These are phyloP conservation scores for Timema cristinae DNA, from an alignment of 2,888 invertebrate species.

Conservation along the genomic window DNA sequence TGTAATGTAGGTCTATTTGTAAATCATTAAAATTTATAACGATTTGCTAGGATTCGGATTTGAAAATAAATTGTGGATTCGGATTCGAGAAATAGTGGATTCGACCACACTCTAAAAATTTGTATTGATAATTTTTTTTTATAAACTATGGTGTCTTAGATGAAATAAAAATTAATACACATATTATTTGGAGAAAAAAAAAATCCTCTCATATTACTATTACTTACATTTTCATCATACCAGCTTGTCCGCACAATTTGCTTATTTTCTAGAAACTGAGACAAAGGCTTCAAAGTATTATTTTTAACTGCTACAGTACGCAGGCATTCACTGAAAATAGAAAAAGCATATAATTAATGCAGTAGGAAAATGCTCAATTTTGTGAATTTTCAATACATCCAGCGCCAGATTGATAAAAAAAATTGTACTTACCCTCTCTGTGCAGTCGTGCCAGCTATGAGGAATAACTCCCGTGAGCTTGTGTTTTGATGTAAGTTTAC, in stretches of 20 bases:
- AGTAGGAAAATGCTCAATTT: not conserved
- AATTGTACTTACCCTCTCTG: constrained; percentile 52
- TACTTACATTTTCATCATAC: constrained; percentile 58
- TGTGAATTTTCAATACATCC: not conserved
- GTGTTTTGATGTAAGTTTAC: constrained; percentile 54
- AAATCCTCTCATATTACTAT: no score
- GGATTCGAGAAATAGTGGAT: no score
- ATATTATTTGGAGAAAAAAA: no score
- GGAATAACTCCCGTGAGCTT: constrained; percentile 48
- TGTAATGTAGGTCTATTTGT: no score
- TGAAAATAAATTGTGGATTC: no score
- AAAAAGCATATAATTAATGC: constrained; percentile 18
- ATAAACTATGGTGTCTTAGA: no score
- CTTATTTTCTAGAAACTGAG: constrained; percentile 58
- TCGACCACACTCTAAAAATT: no score
- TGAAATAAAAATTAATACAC: no score
- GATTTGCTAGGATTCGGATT: no score
- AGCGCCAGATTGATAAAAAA: constrained; percentile 27
- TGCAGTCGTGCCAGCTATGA: constrained; percentile 62
- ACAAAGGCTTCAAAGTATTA: constrained; percentile 52
- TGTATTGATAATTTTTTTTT: no score
- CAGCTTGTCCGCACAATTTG: constrained; percentile 69
- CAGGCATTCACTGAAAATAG: constrained; percentile 44
- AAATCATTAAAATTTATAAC: no score
- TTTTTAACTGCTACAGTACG: constrained; percentile 49